phyloP scores from a whole-genome alignment of 2,113 vertebrate species.

The Grantiella picta region DNA sequence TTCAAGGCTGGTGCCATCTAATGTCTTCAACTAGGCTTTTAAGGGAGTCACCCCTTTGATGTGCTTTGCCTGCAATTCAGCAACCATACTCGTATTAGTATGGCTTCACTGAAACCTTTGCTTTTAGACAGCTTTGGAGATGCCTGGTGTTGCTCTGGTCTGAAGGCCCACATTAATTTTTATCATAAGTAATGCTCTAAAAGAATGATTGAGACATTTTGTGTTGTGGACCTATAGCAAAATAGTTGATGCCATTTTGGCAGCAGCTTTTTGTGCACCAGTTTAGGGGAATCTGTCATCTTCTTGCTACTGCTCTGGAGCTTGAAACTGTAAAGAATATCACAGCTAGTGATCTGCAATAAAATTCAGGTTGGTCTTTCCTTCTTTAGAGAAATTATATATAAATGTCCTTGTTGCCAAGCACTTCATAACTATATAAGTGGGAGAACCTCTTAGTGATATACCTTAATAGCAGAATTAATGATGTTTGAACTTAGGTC shows the following conservation, averaged over 20 bases:
- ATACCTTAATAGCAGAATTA: constrained; percentile 61
- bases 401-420: constrained; percentile 59
- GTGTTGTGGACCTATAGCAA: background rate
- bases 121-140: background rate
- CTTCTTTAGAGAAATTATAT: constrained; percentile 50
- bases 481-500: constrained; percentile 56
- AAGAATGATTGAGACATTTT: background rate
- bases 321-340: background rate
- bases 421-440: constrained; percentile 39
- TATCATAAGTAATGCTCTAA: background rate
- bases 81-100: rapidly evolving
- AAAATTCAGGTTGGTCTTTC: constrained; percentile 40
- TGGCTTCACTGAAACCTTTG: background rate
- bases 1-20: background rate
- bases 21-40: background rate
- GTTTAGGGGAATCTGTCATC: background rate
- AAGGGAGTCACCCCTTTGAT: background rate
- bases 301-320: background rate
- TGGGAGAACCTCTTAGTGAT: constrained; percentile 49
- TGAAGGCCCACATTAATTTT: background rate
- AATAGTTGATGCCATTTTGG: background rate
- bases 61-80: background rate
- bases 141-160: background rate
- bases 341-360: constrained; percentile 14
- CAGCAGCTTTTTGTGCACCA: background rate